These are phyloP conservation scores for Artemisiospiza belli DNA, from an alignment of 2,113 vertebrate genomes.

Conservation along the genomic window DNA sequence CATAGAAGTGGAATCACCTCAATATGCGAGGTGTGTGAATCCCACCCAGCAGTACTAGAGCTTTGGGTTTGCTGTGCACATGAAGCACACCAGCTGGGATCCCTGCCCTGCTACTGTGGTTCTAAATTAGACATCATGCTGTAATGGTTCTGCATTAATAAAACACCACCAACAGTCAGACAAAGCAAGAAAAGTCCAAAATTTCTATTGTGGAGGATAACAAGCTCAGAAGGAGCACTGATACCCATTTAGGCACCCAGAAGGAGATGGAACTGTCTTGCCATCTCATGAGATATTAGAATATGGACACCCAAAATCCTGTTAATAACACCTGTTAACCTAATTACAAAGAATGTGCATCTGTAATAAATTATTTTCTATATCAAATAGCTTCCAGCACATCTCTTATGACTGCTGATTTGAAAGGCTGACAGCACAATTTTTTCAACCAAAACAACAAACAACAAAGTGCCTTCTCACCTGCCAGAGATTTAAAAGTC, in stretches of 20 bases:
- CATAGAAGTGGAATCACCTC: background rate
- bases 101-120: background rate
- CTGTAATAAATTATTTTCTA: constrained; percentile 40
- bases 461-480: background rate
- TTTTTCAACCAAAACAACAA: background rate
- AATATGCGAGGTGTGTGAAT: background rate
- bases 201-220: background rate
- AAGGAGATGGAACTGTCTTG: background rate
- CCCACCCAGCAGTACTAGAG: background rate
- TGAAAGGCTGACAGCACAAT: background rate
- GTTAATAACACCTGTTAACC: constrained; percentile 25
- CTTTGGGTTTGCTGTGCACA: background rate
- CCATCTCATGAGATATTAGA: background rate
- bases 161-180: background rate
- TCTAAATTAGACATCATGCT: background rate
- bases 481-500: background rate
- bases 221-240: background rate
- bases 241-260: background rate
- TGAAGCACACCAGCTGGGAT: background rate
- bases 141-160: background rate
- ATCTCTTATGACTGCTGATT: background rate
- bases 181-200: background rate
- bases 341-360: constrained; percentile 18
- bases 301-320: background rate
- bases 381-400: background rate